A percentile compares a stretch with the other conserved stretches of the same genome.
phyloP scores from a whole-genome alignment of 2,888 invertebrate species.

The Hesperia comma region DNA sequence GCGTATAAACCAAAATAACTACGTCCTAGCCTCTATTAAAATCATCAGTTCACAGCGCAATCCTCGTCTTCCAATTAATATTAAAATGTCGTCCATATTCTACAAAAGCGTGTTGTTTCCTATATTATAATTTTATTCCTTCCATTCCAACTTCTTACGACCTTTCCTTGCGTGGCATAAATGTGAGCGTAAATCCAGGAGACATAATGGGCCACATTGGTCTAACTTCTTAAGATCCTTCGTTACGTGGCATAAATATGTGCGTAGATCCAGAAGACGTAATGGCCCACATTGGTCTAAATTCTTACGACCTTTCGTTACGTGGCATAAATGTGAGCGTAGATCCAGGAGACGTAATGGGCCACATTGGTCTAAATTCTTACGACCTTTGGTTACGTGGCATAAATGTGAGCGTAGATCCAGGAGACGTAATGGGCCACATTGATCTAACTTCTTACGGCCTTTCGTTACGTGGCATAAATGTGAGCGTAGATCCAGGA shows the following conservation, averaged over 20 bases:
- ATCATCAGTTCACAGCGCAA: too few relatives aligned
- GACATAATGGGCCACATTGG: conserved; percentile 91
- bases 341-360: conserved; percentile 93
- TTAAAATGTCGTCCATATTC: too few relatives aligned
- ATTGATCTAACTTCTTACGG: conserved; percentile 85
- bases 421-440: conserved; percentile 93
- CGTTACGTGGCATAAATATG: conserved; percentile 61
- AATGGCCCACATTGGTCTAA: conserved; percentile 92
- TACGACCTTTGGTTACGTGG: conserved; percentile 39
- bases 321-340: conserved; percentile 67
- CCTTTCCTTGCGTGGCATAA: conserved; percentile 50
- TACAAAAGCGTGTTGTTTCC: too few relatives aligned
- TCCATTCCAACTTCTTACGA: too few relatives aligned
- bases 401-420: conserved; percentile 85
- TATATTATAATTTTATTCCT: too few relatives aligned
- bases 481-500: conserved; percentile 89
- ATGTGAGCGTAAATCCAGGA: conserved; percentile 89
- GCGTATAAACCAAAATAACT: too few relatives aligned
- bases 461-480: conserved; percentile 51
- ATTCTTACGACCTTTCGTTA: not conserved
- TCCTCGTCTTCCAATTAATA: too few relatives aligned
- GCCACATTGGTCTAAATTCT: conserved; percentile 89
- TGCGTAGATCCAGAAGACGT: conserved; percentile 91
- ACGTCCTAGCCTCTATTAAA: too few relatives aligned
- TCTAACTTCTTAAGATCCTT: conserved; percentile 75